Conservation (phyloP, 2,888 invertebrate genomes). For the Lasioglossum leucozonium region DNA sequence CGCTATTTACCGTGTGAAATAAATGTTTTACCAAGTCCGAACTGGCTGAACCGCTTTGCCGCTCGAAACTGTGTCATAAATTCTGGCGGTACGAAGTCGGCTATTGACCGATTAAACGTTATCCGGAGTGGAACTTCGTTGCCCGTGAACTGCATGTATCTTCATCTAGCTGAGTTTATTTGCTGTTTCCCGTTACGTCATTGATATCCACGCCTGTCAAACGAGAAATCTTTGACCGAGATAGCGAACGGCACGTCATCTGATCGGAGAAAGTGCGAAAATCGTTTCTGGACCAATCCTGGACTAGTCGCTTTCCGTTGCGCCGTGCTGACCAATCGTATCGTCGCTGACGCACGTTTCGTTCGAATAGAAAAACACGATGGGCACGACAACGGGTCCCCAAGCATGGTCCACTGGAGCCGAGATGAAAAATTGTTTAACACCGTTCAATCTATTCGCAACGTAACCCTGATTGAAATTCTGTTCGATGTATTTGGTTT, state of each 20-base stretch:
- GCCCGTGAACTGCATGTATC: constrained; percentile 20
- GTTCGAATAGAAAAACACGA: background rate
- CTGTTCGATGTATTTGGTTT: background rate
- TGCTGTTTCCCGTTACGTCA: constrained; percentile 54
- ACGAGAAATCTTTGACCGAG: constrained; percentile 57
- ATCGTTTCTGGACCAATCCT: constrained; percentile 62
- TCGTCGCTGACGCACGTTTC: constrained; percentile 29
- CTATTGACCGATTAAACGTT: constrained; percentile 56
- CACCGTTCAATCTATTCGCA: background rate
- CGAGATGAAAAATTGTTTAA: background rate
- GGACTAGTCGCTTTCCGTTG: constrained; percentile 31
- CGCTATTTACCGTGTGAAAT: background rate
- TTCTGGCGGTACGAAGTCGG: constrained; percentile 45
- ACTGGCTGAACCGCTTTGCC: constrained; percentile 8
- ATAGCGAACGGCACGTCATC: constrained; percentile 61
- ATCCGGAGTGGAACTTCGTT: constrained; percentile 18
- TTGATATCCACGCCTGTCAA: constrained; percentile 51
- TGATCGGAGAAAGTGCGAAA: constrained; percentile 72
- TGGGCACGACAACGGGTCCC: background rate
- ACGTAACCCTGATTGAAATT: background rate
- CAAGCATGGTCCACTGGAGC: background rate
- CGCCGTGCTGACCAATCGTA: constrained; percentile 32
- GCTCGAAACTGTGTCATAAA: constrained; percentile 48
- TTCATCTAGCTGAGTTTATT: constrained; percentile 42
- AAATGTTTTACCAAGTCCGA: background rate